Percentiles rank a stretch among this genome's conserved stretches.
phyloP scores from a whole-genome alignment of 2,113 vertebrate species.

The Myotis yumanensis region DNA sequence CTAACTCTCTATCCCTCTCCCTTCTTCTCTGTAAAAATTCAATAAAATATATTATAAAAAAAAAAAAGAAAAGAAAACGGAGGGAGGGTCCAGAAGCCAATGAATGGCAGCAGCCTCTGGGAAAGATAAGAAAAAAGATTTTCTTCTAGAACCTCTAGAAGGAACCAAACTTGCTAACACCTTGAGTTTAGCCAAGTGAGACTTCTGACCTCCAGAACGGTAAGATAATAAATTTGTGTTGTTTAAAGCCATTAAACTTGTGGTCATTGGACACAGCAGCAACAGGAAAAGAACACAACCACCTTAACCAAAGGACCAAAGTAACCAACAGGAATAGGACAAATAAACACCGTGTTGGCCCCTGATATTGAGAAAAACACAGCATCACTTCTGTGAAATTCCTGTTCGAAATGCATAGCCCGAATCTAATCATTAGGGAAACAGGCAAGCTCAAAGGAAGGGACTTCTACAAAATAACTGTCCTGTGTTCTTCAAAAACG shows the following conservation, averaged over 20 bases:
- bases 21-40: too few species aligned
- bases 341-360: background rate
- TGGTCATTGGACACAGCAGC: background rate
- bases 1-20: too few species aligned
- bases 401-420: background rate
- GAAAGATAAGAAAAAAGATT: background rate
- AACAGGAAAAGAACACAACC: background rate
- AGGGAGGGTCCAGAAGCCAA: background rate
- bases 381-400: background rate
- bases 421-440: slow-evolving; percentile 13
- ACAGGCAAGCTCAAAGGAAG: background rate
- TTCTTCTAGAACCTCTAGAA: background rate
- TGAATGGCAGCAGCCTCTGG: background rate
- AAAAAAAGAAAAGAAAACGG: too few species aligned
- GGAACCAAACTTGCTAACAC: background rate
- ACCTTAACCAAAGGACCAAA: background rate
- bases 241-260: background rate
- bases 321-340: background rate
- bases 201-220: background rate
- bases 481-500: background rate
- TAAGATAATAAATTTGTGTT: background rate
- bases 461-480: background rate
- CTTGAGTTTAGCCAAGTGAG: background rate
- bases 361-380: background rate
- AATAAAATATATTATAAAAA: too few species aligned